phyloP scores from a whole-genome alignment of 2,113 vertebrate genomes.

The Amia ocellicauda region DNA sequence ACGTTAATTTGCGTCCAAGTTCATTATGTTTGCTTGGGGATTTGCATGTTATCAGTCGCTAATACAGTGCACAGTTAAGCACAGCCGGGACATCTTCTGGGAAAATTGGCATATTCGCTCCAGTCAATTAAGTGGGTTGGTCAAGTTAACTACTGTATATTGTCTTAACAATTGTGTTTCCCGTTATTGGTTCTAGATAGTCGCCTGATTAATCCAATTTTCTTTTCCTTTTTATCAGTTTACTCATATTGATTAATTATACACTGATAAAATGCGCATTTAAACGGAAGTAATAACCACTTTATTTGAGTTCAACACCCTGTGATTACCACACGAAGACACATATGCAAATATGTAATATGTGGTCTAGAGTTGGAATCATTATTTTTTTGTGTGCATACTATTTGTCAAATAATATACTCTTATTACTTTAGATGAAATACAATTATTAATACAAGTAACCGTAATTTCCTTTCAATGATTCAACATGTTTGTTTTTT shows the following conservation, averaged over 20 bases:
- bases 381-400: neutral
- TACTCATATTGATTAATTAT: neutral
- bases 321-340: too few relatives aligned
- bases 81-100: neutral
- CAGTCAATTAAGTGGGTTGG: constrained; percentile 1
- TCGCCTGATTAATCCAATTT: constrained; percentile 16
- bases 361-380: neutral
- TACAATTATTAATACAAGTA: too few relatives aligned
- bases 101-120: neutral
- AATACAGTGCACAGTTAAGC: constrained; percentile 11
- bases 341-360: too few relatives aligned
- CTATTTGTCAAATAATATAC: too few relatives aligned
- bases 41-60: constrained; percentile 3
- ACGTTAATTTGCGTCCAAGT: neutral
- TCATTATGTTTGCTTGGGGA: neutral
- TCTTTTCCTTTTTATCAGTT: neutral
- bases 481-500: too few relatives aligned
- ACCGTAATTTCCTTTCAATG: too few relatives aligned
- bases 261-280: neutral
- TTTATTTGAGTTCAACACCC: neutral
- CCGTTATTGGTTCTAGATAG: neutral
- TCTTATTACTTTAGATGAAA: too few relatives aligned
- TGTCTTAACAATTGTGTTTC: constrained; percentile 4
- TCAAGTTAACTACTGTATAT: constrained; percentile 8
- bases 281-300: neutral